Evolutionary conservation across 2,888 invertebrate genomes (phyloP).

Genomic region (Spatulosminthurus flaviceps): DNA sequence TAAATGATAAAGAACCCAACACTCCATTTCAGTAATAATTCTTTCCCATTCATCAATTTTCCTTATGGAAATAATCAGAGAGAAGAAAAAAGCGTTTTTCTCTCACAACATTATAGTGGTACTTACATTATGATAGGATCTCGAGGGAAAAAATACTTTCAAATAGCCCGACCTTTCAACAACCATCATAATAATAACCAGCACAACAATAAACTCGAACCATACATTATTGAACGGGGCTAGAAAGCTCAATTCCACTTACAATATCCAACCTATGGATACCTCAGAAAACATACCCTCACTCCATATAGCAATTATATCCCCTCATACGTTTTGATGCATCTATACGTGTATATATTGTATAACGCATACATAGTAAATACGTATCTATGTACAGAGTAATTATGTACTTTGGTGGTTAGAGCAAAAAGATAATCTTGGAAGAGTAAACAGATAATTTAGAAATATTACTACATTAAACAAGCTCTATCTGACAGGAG

Average conservation of each 20-base stretch:
- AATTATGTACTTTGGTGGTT: too few species aligned
- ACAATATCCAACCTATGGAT: too few species aligned
- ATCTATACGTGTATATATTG: too few species aligned
- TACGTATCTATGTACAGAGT: too few species aligned
- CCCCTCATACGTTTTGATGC: too few species aligned
- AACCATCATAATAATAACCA: conserved; percentile 11
- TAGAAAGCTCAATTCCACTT: too few species aligned
- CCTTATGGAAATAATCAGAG: neutral
- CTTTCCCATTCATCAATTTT: neutral
- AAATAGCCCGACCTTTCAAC: neutral
- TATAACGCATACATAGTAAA: too few species aligned
- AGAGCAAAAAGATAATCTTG: neutral
- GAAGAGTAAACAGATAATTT: conserved; percentile 11
- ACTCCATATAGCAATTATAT: too few species aligned
- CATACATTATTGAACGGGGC: too few species aligned
- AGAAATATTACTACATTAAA: conserved; percentile 18
- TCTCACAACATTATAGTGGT: neutral
- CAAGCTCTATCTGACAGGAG: neutral
- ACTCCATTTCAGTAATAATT: neutral
- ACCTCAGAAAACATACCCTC: too few species aligned
- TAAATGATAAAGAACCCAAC: neutral
- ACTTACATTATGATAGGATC: neutral
- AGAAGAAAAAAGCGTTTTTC: neutral
- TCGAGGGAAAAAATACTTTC: neutral
- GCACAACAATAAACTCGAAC: too few species aligned